Conservation (phyloP, 2,888 invertebrate species). For the Hyalella azteca region DNA sequence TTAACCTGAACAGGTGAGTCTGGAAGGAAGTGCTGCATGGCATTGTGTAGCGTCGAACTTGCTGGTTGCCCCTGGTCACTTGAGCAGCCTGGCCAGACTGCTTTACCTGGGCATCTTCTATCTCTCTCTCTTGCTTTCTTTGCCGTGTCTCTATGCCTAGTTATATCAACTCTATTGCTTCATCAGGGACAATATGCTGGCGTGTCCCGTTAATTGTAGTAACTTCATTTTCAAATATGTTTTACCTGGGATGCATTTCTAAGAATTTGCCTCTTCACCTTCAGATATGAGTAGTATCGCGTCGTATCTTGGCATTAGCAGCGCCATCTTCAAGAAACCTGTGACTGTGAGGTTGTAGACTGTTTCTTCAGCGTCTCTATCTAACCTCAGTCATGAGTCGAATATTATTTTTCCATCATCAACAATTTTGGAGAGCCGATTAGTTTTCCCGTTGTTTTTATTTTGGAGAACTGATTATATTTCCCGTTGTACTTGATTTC, state of each 20-base stretch:
- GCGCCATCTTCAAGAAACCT: no score
- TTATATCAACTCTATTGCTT: neutral
- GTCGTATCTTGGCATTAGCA: no score
- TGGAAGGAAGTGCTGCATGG: constrained; percentile 16
- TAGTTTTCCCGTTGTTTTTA: no score
- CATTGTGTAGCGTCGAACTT: neutral
- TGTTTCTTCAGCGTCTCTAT: no score
- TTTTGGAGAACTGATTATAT: no score
- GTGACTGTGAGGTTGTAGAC: no score
- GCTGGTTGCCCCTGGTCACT: constrained; percentile 26
- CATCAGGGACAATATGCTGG: neutral
- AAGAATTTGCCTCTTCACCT: neutral
- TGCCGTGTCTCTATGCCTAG: neutral
- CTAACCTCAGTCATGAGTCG: no score
- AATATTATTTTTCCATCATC: no score
- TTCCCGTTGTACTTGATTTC: no score
- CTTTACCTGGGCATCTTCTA: constrained; percentile 32
- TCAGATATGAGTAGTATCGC: neutral
- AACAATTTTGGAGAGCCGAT: no score
- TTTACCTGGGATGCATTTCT: no score
- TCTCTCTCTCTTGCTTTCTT: neutral
- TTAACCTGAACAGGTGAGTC: neutral
- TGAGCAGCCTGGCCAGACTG: neutral
- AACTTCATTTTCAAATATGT: no score
- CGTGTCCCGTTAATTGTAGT: neutral